Evolutionary conservation across 1,140 invertebrate genomes (phyloP).

Genomic region (Cyrtorhinus lividipennis): DNA sequence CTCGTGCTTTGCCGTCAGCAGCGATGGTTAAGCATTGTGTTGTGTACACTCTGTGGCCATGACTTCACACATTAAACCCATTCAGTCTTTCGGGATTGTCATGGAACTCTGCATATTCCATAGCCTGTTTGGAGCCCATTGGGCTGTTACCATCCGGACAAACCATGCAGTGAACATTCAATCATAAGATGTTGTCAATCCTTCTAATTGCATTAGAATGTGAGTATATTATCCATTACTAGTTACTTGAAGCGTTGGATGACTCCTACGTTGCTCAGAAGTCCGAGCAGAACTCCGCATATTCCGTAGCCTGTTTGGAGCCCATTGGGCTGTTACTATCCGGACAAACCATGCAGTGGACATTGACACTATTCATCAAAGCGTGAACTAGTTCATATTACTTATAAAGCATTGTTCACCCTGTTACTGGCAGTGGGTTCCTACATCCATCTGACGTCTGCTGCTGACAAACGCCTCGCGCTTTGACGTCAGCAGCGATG

Average conservation of each 20-base stretch:
- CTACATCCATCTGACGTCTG: too few relatives aligned
- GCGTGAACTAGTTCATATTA: too few relatives aligned
- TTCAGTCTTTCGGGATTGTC: not conserved
- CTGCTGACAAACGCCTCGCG: not conserved
- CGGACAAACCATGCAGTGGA: too few relatives aligned
- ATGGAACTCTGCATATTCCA: slow-evolving; percentile 43
- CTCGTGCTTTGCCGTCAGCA: not conserved
- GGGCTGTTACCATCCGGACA: slow-evolving; percentile 46
- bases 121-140: slow-evolving; percentile 48
- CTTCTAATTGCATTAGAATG: not conserved
- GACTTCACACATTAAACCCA: not conserved
- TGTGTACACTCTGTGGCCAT: not conserved
- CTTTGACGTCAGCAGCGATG: not conserved
- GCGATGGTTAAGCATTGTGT: slow-evolving; percentile 1
- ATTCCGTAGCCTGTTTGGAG: too few relatives aligned
- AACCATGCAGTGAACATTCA: slow-evolving; percentile 51
- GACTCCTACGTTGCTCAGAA: too few relatives aligned
- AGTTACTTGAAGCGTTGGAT: too few relatives aligned
- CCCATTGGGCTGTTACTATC: too few relatives aligned
- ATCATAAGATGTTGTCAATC: too few relatives aligned
- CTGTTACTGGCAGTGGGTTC: too few relatives aligned
- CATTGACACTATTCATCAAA: too few relatives aligned
- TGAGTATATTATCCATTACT: not conserved
- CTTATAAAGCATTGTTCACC: too few relatives aligned
- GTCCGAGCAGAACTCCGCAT: too few relatives aligned